Evolutionary conservation across 2,888 invertebrate genomes (phyloP).

Genomic region (Eledona agricola): DNA sequence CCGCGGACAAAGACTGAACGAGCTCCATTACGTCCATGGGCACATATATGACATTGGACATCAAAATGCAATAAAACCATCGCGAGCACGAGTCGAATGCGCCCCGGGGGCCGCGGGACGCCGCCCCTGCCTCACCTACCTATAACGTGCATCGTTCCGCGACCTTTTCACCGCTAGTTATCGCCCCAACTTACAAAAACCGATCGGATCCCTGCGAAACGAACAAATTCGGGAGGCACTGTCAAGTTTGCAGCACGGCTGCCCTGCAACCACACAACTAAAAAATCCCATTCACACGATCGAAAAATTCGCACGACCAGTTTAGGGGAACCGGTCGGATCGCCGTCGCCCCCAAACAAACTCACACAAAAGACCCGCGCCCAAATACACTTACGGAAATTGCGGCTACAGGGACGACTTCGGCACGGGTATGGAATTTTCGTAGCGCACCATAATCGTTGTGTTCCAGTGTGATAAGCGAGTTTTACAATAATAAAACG

Average conservation of each 20-base stretch:
- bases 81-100: slow-evolving; percentile 4
- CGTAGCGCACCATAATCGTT: slow-evolving; percentile 52
- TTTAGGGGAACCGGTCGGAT: slow-evolving; percentile 41
- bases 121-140: slow-evolving; percentile 15
- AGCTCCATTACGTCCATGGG: slow-evolving; percentile 54
- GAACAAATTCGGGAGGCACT: slow-evolving; percentile 47
- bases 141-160: slow-evolving; percentile 15
- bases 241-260: slow-evolving; percentile 53
- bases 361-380: slow-evolving; percentile 28
- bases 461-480: slow-evolving; percentile 49
- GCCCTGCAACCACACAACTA: slow-evolving; percentile 47
- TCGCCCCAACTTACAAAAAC: slow-evolving; percentile 34
- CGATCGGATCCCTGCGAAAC: slow-evolving; percentile 28
- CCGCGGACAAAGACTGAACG: slow-evolving; percentile 50
- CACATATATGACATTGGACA: slow-evolving; percentile 54
- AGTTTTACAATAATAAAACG: slow-evolving; percentile 48
- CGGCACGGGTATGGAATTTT: slow-evolving; percentile 50
- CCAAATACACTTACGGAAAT: slow-evolving; percentile 48
- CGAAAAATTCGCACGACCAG: slow-evolving; percentile 50
- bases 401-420: slow-evolving; percentile 42
- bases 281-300: slow-evolving; percentile 57
- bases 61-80: slow-evolving; percentile 56
- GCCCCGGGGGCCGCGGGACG: background rate
- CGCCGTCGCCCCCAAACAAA: slow-evolving; percentile 24
- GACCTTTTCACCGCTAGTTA: slow-evolving; percentile 28